phyloP scores from a whole-genome alignment of 2,888 invertebrate species.

The Auanema sp. region DNA sequence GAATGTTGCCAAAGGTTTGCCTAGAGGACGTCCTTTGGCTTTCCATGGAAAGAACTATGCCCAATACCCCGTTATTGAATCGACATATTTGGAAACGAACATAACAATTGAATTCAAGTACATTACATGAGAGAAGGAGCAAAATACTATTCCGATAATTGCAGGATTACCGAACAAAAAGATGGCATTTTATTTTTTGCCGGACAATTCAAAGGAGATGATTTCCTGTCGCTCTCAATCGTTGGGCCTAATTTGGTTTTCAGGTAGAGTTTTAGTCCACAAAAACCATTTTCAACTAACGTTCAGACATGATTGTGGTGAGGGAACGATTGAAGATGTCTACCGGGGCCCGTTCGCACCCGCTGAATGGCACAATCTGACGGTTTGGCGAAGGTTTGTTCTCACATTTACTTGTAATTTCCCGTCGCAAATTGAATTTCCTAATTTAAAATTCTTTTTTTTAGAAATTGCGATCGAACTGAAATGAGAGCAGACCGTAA shows the following conservation, averaged over 20 bases:
- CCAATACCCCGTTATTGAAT: slow-evolving; percentile 34
- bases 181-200: slow-evolving; percentile 49
- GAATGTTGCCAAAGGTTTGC: background rate
- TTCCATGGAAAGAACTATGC: slow-evolving; percentile 39
- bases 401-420: too few relatives aligned
- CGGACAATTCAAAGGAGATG: slow-evolving; percentile 43
- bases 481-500: slow-evolving; percentile 33
- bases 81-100: slow-evolving; percentile 44
- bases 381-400: slow-evolving; percentile 27
- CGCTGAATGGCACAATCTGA: slow-evolving; percentile 45
- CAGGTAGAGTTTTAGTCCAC: slow-evolving; percentile 21
- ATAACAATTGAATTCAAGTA: slow-evolving; percentile 47
- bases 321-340: slow-evolving; percentile 46
- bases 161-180: slow-evolving; percentile 32
- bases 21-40: slow-evolving; percentile 5
- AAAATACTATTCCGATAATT: slow-evolving; percentile 15
- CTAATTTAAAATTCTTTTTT: background rate
- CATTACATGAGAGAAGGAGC: background rate
- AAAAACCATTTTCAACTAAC: background rate
- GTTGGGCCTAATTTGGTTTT: slow-evolving; percentile 45
- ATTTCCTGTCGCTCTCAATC: slow-evolving; percentile 45
- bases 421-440: too few relatives aligned
- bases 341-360: slow-evolving; percentile 43
- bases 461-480: slow-evolving; percentile 30
- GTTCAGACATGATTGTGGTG: slow-evolving; percentile 47